A percentile compares a stretch with the other conserved stretches of the same genome.
phyloP scores from a whole-genome alignment of 1,140 invertebrate genomes.

The Spodoptera frugiperda region DNA sequence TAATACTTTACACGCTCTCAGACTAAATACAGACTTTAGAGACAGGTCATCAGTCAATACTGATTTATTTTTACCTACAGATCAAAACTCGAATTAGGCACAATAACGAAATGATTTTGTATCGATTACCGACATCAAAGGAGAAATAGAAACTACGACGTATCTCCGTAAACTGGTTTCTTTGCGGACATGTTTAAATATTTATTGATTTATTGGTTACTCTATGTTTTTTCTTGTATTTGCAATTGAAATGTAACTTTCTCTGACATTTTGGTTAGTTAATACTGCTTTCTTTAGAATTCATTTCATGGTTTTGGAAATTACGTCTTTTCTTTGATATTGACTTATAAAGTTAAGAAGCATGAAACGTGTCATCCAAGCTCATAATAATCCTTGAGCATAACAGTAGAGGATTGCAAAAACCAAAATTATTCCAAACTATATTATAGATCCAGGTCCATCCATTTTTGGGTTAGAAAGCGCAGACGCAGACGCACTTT shows the following conservation, averaged over 20 bases:
- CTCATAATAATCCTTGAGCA: too few relatives aligned
- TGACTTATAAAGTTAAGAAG: too few relatives aligned
- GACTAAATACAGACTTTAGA: not conserved
- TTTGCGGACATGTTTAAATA: constrained; percentile 20
- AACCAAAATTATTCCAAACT: too few relatives aligned
- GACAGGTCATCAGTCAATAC: constrained; percentile 22
- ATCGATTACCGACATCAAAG: constrained; percentile 8
- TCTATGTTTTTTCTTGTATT: constrained; percentile 6
- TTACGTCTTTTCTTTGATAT: too few relatives aligned
- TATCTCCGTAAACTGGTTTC: constrained; percentile 20
- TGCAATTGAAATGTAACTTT: constrained; percentile 39
- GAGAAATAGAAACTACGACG: constrained; percentile 17
- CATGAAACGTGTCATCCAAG: too few relatives aligned
- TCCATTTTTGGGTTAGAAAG: too few relatives aligned
- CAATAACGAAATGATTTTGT: constrained; percentile 1
- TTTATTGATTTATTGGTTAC: constrained; percentile 34
- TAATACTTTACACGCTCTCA: not conserved
- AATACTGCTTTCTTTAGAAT: not conserved
- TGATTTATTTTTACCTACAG: constrained; percentile 9
- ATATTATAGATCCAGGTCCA: too few relatives aligned
- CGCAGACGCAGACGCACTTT: too few relatives aligned
- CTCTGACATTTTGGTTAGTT: constrained; percentile 25
- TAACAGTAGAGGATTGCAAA: too few relatives aligned
- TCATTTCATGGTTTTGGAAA: too few relatives aligned
- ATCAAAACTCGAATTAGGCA: constrained; percentile 4